These are phyloP conservation scores for Alviniconcha strummeri DNA, from an alignment of 2,888 invertebrate genomes.

Conservation along the genomic window DNA sequence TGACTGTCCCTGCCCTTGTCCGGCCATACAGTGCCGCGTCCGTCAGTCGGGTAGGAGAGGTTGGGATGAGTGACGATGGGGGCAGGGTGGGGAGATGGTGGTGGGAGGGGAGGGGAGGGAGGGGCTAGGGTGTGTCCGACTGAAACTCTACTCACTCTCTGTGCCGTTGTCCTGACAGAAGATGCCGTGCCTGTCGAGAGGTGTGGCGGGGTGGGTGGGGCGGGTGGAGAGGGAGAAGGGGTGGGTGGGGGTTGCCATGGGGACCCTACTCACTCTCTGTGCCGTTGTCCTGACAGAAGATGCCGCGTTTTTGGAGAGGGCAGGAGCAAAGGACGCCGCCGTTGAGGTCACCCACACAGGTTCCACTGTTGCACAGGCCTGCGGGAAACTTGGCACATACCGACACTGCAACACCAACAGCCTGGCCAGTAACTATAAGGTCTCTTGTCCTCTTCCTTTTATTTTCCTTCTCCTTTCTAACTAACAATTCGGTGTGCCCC, in stretches of 20 bases:
- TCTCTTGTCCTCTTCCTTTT: neutral
- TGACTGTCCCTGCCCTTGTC: too few species aligned
- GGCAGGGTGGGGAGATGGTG: too few species aligned
- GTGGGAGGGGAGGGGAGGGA: too few species aligned
- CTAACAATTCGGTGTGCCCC: too few species aligned
- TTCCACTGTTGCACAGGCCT: neutral
- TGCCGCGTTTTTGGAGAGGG: neutral
- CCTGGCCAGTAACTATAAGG: neutral
- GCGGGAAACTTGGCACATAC: neutral
- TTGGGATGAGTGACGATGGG: too few species aligned
- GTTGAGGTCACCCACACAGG: constrained; percentile 6
- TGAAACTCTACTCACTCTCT: too few species aligned
- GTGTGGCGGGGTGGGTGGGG: neutral
- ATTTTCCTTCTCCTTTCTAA: constrained; percentile 7
- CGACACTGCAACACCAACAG: constrained; percentile 11
- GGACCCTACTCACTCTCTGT: constrained; percentile 8
- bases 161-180: constrained; percentile 9
- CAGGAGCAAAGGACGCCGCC: constrained; percentile 7
- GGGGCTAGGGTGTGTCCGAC: too few species aligned
- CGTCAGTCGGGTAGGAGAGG: too few species aligned
- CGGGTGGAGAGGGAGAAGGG: neutral
- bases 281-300: constrained; percentile 17
- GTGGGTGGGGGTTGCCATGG: too few species aligned
- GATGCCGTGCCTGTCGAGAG: neutral
- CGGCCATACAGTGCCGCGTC: too few species aligned